Evolutionary conservation across 2,888 invertebrate genomes (phyloP), one percentile per base, ranked within the genome.

Genomic region (Leptothorax acervorum): DNA sequence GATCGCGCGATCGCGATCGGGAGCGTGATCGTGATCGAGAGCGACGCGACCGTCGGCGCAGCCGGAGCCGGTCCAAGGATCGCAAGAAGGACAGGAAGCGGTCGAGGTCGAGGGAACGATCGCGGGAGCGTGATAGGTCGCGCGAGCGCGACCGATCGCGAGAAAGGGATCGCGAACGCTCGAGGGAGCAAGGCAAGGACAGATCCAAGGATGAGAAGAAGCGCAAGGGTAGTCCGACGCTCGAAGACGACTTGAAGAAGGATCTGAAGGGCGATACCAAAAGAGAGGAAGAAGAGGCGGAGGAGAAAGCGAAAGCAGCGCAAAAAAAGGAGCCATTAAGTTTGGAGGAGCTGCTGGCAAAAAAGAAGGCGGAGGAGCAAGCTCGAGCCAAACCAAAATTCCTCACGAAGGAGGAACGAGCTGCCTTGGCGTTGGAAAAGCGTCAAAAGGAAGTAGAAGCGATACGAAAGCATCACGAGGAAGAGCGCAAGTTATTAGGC

Each of bases 331-430:
- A 99, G 93, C 99, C 99, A 0, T 95, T 99, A 23, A 99, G 99
- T 6, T 95, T 99, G 82, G 99, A 99, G 94, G 99, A 99, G 94
- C 95, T 99, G 60, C 95, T 99, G 70, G 97, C 98, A 0, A 99
- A 99, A 95, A 99, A 99, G 94, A 99, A 99, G 93, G 98, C 98
- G 0, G 99, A 99, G 93, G 99, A 99, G 94, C 98, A 98, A 92
- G 99, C 98, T 1, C 96, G 98, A 75, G 98, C 99, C 91, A 99
- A 99, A 96, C 99, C 99, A 0, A 98, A 99, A 48, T 99, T 99
- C 94, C 95, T 99, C 55, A 98, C 99, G 0, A 99, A 99, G 95
- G 99, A 99, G 94, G 98, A 99, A 94, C 96, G 99, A 92, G 98
- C 97, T 0, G 97, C 97, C 0, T 96, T 99, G 92, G 99, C 99